These are phyloP conservation scores for Eurystomus glaucurus DNA, from an alignment of 2,797 vertebrate genomes.

Conservation along the genomic window DNA sequence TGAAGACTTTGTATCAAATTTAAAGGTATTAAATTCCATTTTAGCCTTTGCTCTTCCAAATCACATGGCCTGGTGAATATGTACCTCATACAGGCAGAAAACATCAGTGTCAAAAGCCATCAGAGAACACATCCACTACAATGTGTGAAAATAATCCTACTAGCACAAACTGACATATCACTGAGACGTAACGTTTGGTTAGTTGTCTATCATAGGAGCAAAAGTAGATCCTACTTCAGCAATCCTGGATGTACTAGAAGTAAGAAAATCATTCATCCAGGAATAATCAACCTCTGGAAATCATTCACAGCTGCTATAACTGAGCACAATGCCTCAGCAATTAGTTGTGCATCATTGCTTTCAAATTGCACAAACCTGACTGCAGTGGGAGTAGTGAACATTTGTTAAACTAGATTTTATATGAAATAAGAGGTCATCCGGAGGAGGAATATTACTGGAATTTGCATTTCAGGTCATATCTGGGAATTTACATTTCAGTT, in stretches of 20 bases:
- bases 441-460: constrained; percentile 63
- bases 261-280: constrained; percentile 61
- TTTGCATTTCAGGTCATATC: constrained; percentile 40
- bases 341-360: constrained; percentile 72
- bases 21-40: not conserved
- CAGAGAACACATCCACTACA: not conserved
- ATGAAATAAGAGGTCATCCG: constrained; percentile 54
- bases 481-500: constrained; percentile 46
- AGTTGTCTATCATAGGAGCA: constrained; percentile 10
- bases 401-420: constrained; percentile 8
- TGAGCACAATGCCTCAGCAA: constrained; percentile 69
- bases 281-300: constrained; percentile 75
- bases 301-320: constrained; percentile 57
- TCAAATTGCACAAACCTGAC: constrained; percentile 44
- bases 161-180: not conserved
- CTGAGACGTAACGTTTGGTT: not conserved
- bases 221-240: not conserved
- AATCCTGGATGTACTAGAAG: not conserved
- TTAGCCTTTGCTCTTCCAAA: not conserved
- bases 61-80: not conserved
- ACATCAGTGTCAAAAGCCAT: not conserved
- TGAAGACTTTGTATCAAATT: not conserved
- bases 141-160: not conserved
- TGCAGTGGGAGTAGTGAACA: not conserved
- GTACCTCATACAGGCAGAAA: not conserved